Percentiles rank a stretch among this genome's conserved stretches.
Conservation (phyloP, 2,888 invertebrate species). For the Plebejus anna region DNA sequence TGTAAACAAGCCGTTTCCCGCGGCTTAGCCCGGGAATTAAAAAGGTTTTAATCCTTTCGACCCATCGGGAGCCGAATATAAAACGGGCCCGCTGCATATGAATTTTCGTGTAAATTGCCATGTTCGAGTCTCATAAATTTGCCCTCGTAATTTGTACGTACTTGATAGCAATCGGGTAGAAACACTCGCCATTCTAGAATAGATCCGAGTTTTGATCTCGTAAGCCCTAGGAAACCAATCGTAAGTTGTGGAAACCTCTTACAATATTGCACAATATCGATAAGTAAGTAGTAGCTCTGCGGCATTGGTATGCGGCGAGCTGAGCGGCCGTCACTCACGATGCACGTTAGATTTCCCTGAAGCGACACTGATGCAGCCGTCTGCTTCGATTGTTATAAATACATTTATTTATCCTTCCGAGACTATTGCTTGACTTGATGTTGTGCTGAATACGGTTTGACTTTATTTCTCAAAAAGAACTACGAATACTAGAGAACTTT, state of each 20-base stretch:
- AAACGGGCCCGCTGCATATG: background rate
- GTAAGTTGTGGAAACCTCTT: background rate
- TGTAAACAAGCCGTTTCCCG: background rate
- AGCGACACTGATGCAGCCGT: constrained; percentile 57
- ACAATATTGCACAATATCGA: constrained; percentile 31
- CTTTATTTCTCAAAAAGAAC: background rate
- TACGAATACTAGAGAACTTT: background rate
- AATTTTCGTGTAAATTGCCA: constrained; percentile 12
- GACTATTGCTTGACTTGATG: background rate
- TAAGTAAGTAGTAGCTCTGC: constrained; percentile 39
- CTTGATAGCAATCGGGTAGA: background rate
- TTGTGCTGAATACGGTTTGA: background rate
- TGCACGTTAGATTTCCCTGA: constrained; percentile 70
- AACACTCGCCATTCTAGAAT: background rate
- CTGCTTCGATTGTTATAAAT: constrained; percentile 41
- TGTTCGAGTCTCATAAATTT: constrained; percentile 4
- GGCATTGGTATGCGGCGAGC: constrained; percentile 7
- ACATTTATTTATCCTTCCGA: constrained; percentile 39
- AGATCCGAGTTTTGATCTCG: background rate
- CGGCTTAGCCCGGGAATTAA: constrained; percentile 10
- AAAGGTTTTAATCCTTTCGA: constrained; percentile 15
- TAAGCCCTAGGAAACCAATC: background rate
- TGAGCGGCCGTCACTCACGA: constrained; percentile 66
- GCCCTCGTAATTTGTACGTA: background rate
- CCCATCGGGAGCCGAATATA: background rate